A percentile compares a stretch with the other conserved stretches of the same genome.
phyloP scores from a whole-genome alignment of 2,888 invertebrate species.

The Chrysolina oricalcia region DNA sequence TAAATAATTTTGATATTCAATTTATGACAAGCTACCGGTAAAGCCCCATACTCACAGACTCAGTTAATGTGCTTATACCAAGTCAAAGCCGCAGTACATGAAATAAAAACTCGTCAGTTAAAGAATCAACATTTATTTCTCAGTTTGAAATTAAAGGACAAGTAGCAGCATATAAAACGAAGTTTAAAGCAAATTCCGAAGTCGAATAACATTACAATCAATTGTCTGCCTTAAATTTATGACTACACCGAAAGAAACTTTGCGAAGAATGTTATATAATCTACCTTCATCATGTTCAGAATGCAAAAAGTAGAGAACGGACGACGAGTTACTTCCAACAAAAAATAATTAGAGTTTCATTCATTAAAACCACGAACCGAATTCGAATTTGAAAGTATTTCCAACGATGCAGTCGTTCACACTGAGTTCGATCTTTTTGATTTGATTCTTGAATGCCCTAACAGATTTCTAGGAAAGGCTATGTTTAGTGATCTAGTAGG shows the following conservation, averaged over 20 bases:
- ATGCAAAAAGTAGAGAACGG: slow-evolving; percentile 49
- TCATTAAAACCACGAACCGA: slow-evolving; percentile 49
- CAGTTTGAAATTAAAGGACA: slow-evolving; percentile 56
- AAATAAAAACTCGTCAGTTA: slow-evolving; percentile 48
- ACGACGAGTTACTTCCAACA: slow-evolving; percentile 44
- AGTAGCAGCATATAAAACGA: slow-evolving; percentile 55
- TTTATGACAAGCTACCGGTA: background rate
- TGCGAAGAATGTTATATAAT: slow-evolving; percentile 57
- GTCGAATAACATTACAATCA: slow-evolving; percentile 58
- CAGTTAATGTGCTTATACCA: slow-evolving; percentile 13
- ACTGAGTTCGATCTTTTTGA: background rate
- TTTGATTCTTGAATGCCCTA: background rate
- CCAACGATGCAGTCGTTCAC: background rate
- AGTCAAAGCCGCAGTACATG: slow-evolving; percentile 25
- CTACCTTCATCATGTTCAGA: slow-evolving; percentile 53
- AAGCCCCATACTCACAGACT: background rate
- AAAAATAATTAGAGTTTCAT: slow-evolving; percentile 51
- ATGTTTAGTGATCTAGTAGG: too few species aligned
- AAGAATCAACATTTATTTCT: slow-evolving; percentile 53
- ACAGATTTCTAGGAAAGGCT: background rate
- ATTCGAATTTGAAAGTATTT: slow-evolving; percentile 34
- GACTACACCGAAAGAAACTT: slow-evolving; percentile 51
- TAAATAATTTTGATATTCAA: background rate
- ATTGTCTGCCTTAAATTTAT: slow-evolving; percentile 57
- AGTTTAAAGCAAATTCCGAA: slow-evolving; percentile 58